Conservation (phyloP, 2,113 vertebrate genomes). For the Bujurquina vittata region DNA sequence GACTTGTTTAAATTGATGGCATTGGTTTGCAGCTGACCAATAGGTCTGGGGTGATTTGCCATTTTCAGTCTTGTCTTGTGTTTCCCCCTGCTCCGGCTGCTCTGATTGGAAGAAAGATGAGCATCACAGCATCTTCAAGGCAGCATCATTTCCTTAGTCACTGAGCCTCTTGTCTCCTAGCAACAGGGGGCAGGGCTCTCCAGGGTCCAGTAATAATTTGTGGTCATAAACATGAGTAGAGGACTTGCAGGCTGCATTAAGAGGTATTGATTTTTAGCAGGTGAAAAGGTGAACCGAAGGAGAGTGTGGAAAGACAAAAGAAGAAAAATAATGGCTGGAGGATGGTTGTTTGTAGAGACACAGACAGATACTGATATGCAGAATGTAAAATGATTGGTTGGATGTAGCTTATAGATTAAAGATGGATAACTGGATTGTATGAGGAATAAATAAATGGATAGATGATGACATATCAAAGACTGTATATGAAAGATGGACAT, state of each 20-base stretch:
- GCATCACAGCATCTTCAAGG: slow-evolving; percentile 52
- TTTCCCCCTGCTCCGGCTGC: background rate
- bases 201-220: slow-evolving; percentile 58
- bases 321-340: background rate
- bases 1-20: background rate
- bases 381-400: background rate
- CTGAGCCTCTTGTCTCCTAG: slow-evolving; percentile 74
- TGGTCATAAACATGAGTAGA: slow-evolving; percentile 30
- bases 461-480: background rate
- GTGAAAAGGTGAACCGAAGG: slow-evolving; percentile 2
- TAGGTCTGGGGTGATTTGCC: background rate
- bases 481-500: background rate
- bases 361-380: background rate
- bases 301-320: background rate
- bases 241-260: slow-evolving; percentile 3
- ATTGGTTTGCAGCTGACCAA: background rate
- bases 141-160: slow-evolving; percentile 52
- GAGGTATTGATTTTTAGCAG: slow-evolving; percentile 7
- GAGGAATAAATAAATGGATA: background rate
- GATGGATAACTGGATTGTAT: background rate
- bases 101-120: slow-evolving; percentile 57
- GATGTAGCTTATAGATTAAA: background rate
- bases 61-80: background rate
- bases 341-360: background rate
- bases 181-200: slow-evolving; percentile 71